phyloP scores from a whole-genome alignment of 2,113 vertebrate species.

The Sprattus sprattus region DNA sequence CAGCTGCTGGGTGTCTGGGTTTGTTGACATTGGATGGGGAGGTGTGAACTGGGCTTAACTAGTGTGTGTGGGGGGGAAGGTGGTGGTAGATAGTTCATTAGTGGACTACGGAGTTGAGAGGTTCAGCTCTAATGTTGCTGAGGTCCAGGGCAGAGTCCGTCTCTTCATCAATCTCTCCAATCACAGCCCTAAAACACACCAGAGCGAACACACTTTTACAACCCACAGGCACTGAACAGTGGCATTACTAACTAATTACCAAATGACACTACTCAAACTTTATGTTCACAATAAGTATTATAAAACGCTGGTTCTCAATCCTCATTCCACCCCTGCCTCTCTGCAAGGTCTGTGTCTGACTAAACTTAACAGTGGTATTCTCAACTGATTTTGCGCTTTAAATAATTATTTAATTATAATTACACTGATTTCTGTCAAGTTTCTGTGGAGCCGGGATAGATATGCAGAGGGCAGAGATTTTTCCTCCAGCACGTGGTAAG shows the following conservation, averaged over 20 bases:
- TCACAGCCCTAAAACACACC: conserved; percentile 83
- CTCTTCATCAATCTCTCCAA: conserved; percentile 98
- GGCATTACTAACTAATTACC: neutral
- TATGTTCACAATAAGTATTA: too few species aligned
- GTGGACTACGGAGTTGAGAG: conserved; percentile 93
- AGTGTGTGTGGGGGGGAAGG: neutral
- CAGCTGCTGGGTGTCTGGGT: neutral
- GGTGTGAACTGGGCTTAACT: neutral
- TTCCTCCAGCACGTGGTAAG: too few species aligned
- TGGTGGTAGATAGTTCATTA: conserved; percentile 61
- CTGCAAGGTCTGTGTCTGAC: too few species aligned
- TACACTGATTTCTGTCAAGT: too few species aligned
- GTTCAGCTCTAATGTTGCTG: conserved; percentile 94
- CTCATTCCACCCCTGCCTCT: too few species aligned
- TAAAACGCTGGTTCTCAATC: too few species aligned
- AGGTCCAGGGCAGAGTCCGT: conserved; percentile 95
- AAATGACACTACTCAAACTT: too few species aligned
- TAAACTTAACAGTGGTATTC: too few species aligned
- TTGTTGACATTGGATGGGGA: neutral
- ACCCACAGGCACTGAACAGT: conserved; percentile 3
- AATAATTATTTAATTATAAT: too few species aligned
- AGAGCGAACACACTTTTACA: neutral
- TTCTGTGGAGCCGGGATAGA: too few species aligned
- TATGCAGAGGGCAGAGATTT: too few species aligned
- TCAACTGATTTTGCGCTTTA: too few species aligned